Base-by-base conservation (phyloP, 1,140 invertebrate genomes). In the Hypsibius dujardini region DNA sequence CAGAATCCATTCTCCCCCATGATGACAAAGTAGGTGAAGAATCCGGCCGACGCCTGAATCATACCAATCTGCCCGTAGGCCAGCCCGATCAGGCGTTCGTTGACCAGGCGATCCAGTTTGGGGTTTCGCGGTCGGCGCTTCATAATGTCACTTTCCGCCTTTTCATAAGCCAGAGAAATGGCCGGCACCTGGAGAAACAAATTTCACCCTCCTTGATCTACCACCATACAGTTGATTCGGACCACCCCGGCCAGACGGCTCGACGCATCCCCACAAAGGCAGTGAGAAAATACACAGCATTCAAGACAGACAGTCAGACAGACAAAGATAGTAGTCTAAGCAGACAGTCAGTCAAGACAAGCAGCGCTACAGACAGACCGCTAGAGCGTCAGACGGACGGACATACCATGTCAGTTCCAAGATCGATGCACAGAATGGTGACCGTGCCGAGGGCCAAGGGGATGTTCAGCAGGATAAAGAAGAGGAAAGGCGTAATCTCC, bases 1-100 rank as follows among this genome's bases (percentile, higher is more conserved):
- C 90, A 84, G 83, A 96, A 98, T 74, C 95, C 95, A 82, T 96
- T 95, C 79, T 97, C 92, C 84, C 92, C 91, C 92, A 97, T 93
- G 77, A 97, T 96, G 69, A 96, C 92, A 80, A 97, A 95, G 84
- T 97, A 97, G 2, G 93, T 90, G 82, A 98, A 98, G 87, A 98
- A 98, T 47, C 94, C 95, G 74, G 93, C 94, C 46, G 91, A 90
- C 70, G 95, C 95, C 85, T 98, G 95, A 79, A 98, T 98, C 92
- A 98, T 96, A 78, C 94, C 94, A 79, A 98, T 95, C 81, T 97
- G 94, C 77, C 93, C 92, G 80, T 97, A 98, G 0, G 75, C 46
- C 72, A 75, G 15, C n/a, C 42, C 46, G 40, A 74, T 75, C n/a
- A 74, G 69, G 1, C 90, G 91, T 85, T 89, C 87, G 84, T 93